Evolutionary conservation across 2,113 vertebrate species (phyloP).

Genomic region (Neomonachus schauinslandi): DNA sequence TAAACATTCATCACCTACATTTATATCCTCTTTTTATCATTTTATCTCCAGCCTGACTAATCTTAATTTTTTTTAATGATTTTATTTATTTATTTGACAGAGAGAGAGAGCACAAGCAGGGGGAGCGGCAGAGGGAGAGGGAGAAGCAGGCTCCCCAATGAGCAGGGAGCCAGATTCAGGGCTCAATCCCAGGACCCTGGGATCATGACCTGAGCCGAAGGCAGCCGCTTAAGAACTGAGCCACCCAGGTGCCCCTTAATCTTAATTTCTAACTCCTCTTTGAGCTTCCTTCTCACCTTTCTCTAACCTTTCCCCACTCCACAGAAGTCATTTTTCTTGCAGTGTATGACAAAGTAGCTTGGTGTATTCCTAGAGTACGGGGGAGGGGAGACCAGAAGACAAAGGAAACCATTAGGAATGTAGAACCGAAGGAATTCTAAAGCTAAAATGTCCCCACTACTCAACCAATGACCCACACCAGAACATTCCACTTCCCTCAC

Average conservation of each 20-base stretch:
- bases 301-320: background rate
- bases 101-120: background rate
- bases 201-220: background rate
- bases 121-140: background rate
- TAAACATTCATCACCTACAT: background rate
- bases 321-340: background rate
- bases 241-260: too few species aligned
- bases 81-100: background rate
- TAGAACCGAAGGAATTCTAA: background rate
- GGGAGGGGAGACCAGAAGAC: background rate
- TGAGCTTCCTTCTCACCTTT: background rate
- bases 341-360: background rate
- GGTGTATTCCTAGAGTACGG: background rate
- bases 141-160: background rate
- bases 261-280: background rate
- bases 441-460: background rate
- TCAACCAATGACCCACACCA: background rate
- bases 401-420: background rate
- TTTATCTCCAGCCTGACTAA: background rate
- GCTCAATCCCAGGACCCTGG: background rate
- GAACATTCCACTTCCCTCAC: background rate
- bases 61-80: background rate
- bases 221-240: background rate
- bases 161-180: background rate
- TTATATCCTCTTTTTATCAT: background rate